Percentiles rank a stretch among this genome's conserved stretches.
These are phyloP conservation scores for Irena cyanogastra DNA, from an alignment of 2,113 vertebrate genomes.

Conservation along the genomic window DNA sequence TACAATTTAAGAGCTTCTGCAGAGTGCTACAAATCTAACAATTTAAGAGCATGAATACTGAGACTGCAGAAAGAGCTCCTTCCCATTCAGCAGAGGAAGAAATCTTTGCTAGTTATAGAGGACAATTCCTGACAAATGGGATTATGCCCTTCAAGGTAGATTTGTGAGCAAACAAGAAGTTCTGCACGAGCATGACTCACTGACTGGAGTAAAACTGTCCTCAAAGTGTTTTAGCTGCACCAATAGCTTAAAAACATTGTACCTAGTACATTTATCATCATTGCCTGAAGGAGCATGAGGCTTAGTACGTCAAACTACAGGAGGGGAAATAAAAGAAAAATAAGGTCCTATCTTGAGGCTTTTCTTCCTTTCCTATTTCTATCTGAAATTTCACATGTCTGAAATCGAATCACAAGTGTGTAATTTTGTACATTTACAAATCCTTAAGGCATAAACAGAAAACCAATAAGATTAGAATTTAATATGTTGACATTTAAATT, in stretches of 20 bases:
- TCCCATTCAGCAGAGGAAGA: not conserved
- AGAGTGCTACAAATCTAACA: not conserved
- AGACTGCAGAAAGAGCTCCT: not conserved
- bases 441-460: not conserved
- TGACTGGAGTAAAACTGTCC: not conserved
- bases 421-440: not conserved
- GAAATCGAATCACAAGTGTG: not conserved
- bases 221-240: not conserved
- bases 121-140: not conserved
- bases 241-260: not conserved
- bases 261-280: not conserved
- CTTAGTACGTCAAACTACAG: not conserved
- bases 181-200: not conserved
- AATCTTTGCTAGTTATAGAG: not conserved
- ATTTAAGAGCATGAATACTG: not conserved
- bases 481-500: not conserved
- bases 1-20: not conserved
- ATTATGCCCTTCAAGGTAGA: not conserved
- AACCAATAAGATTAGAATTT: not conserved
- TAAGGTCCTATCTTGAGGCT: not conserved
- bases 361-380: not conserved
- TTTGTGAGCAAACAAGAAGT: not conserved
- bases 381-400: not conserved
- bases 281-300: not conserved
- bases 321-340: not conserved